Base-by-base conservation (phyloP, 2,797 vertebrate species). In the Florisuga fusca region DNA sequence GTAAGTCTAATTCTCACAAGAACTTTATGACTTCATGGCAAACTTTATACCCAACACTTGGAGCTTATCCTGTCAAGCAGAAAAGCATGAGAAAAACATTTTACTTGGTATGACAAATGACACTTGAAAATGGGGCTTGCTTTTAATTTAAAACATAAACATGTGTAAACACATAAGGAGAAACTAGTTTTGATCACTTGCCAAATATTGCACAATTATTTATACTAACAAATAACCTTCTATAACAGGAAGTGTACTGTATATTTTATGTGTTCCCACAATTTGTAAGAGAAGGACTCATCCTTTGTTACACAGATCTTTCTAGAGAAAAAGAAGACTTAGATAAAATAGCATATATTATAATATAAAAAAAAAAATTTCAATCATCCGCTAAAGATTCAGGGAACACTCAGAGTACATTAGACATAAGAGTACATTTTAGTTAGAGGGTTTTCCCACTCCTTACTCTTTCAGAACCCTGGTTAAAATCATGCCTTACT, bases 201-300 rank as follows among this genome's bases (percentile, higher is more conserved):
- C 95, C 96, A 96, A 96, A 93, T 82, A 92, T 92, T 95, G 93
- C 95, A 94, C 81, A 96, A 97, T 73, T 90, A 95, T 96, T 96
- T 96, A 92, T 89, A 94, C 90, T 92, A 96, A 94, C 94, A 96
- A 95, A 95, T 93, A 95, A 80, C 48, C 66, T 84, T 92, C 78
- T 93, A 62, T 92, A 93, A 96, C 94, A 96, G 95, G 87, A 97
- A 97, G 63, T 78, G 57, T 92, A 94, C 55, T 89, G 94, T 95
- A 63, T 96, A 95, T 95, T 93, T 97, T 96, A 80, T 85, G 74
- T 85, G 83, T 95, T 95, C 96, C 96, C 96, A 96, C 94, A 96
- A 96, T 89, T 95, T 93, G 90, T 80, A 84, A 89, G 73, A 66
- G 88, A 96, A 94, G 93, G 73, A 67, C 85, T 95, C 84, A 91